Evolutionary conservation across 2,888 invertebrate species (phyloP).

Genomic region (Phania funesta): DNA sequence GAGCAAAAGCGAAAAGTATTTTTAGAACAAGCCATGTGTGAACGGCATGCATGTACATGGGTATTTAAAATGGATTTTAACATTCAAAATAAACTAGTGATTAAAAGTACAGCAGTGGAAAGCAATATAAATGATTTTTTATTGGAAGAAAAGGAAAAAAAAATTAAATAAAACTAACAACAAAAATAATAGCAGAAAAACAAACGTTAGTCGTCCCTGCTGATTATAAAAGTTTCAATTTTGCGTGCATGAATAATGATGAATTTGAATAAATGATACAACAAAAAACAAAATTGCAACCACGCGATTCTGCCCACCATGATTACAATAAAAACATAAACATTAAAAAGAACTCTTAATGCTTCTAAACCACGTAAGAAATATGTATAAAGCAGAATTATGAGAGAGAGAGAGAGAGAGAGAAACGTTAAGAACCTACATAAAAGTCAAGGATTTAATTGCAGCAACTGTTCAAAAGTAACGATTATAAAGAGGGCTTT

Average conservation of each 20-base stretch:
- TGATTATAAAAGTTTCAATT: slow-evolving; percentile 24
- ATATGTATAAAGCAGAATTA: background rate
- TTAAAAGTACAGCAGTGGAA: background rate
- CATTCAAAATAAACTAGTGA: background rate
- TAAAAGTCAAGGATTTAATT: slow-evolving; percentile 47
- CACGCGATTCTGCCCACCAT: slow-evolving; percentile 62
- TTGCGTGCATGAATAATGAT: slow-evolving; percentile 49
- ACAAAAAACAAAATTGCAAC: slow-evolving; percentile 34
- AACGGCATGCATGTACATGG: background rate
- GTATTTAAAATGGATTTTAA: background rate
- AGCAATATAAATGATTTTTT: slow-evolving; percentile 3
- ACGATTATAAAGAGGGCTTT: background rate
- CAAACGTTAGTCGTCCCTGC: slow-evolving; percentile 2
- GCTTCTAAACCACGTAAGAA: slow-evolving; percentile 47
- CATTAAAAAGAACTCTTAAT: slow-evolving; percentile 24
- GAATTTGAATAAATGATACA: slow-evolving; percentile 33
- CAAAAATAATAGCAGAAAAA: background rate
- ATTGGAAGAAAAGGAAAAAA: background rate
- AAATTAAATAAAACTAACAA: background rate
- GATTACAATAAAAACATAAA: slow-evolving; percentile 36
- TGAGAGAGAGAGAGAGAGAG: no score
- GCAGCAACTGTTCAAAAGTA: slow-evolving; percentile 20
- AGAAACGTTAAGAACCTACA: no score
- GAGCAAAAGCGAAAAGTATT: background rate
- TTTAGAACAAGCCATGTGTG: background rate